Evolutionary conservation across 2,888 invertebrate species (phyloP), one percentile per base, ranked within the genome.

Genomic region (Plusia festucae): DNA sequence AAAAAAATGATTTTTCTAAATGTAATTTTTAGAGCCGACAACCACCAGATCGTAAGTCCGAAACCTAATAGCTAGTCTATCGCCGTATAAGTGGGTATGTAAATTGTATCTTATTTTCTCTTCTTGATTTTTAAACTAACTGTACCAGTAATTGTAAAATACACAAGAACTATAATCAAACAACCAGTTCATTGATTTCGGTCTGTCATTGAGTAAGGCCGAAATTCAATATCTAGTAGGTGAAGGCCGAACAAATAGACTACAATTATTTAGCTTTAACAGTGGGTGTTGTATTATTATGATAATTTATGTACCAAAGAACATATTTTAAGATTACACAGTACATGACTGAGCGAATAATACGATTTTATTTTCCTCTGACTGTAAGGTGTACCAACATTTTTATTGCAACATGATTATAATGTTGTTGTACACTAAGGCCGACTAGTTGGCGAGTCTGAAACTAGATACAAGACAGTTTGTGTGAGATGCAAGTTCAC

Each of bases 191-290:
- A 34, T 32, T 64, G 15, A 60, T 64, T 15, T 30, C 49, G n/a
- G 49, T n/a, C 58, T 65, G 70, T 24, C 69, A 80, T 74, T 74
- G 68, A 67, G 32, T n/a, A 65, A 78, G 82, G 79, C 77, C 82
- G 80, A 85, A 86, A 82, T 79, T 62, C 66, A 80, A 84, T 81
- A 88, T 81, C 76, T 88, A 74, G 88, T 88, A 74, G 88, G 88
- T 85, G 82, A 88, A 88, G 88, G 88, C 34, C 70, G 22, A 54
- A 70, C 65, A 8, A 30, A 52, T 22, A 51, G 8, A 60, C 63
- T 57, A 74, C 56, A 58, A 68, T 73, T 68, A 73, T 63, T 66
- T 66, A 57, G 40, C 65, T 70, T 62, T 76, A 65, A n/a, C 65
- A 56, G 73, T 70, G 63, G 73, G 65, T 22, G 62, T 59, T 66